phyloP scores from a whole-genome alignment of 2,888 invertebrate genomes.

The Dinocampus coccinellae region DNA sequence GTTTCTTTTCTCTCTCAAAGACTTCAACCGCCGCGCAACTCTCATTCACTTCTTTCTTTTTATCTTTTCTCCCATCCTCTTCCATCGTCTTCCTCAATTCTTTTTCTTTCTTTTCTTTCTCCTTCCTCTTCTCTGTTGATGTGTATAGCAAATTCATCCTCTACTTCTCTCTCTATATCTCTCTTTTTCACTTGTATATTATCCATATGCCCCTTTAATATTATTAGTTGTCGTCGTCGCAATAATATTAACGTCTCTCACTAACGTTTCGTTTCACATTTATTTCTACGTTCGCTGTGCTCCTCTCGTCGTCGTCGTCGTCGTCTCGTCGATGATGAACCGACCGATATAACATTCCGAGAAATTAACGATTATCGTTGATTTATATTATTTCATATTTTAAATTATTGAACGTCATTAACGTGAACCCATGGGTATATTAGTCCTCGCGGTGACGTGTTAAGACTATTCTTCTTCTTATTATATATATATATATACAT shows the following conservation, averaged over 20 bases:
- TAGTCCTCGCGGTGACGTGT: conserved; percentile 58
- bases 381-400: conserved; percentile 69
- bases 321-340: conserved; percentile 61
- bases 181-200: no score
- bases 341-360: conserved; percentile 68
- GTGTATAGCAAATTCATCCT: conserved; percentile 6
- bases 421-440: conserved; percentile 56
- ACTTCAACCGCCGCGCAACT: conserved; percentile 26
- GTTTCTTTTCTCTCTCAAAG: conserved; percentile 34
- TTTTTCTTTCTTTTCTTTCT: no score
- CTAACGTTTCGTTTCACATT: conserved; percentile 23
- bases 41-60: conserved; percentile 12
- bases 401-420: conserved; percentile 69
- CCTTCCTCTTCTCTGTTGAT: conserved; percentile 3
- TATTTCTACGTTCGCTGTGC: not conserved
- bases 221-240: conserved; percentile 11
- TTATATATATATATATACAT: conserved; percentile 22
- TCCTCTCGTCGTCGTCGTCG: no score
- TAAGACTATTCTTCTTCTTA: conserved; percentile 43
- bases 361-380: conserved; percentile 69
- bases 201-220: not conserved
- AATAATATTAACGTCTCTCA: not conserved
- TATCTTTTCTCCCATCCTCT: not conserved
- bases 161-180: conserved; percentile 10
- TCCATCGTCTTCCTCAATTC: no score